Conservation (phyloP, 2,888 invertebrate species). For the Laothoe populi region DNA sequence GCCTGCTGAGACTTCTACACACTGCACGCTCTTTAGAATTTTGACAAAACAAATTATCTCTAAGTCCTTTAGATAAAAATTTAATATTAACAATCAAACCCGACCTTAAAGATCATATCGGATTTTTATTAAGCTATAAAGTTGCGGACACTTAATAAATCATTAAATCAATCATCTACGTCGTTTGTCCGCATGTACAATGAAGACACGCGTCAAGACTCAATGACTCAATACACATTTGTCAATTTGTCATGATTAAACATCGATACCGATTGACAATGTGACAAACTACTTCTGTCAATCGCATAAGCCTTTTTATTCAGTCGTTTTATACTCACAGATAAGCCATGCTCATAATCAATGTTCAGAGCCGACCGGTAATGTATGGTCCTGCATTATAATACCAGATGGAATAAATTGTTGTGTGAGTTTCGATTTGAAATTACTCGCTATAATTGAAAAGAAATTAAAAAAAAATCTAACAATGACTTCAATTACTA, state of each 20-base stretch:
- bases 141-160: slow-evolving; percentile 5
- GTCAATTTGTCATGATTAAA: slow-evolving; percentile 58
- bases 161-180: slow-evolving; percentile 15
- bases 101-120: slow-evolving; percentile 3
- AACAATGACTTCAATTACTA: neutral
- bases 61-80: too few relatives aligned
- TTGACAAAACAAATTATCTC: too few relatives aligned
- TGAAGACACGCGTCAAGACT: slow-evolving; percentile 14
- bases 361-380: neutral
- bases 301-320: slow-evolving; percentile 6
- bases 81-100: neutral
- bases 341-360: neutral
- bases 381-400: neutral
- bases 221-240: slow-evolving; percentile 30
- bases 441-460: too few relatives aligned
- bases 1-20: too few relatives aligned
- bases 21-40: too few relatives aligned
- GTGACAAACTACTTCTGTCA: slow-evolving; percentile 21
- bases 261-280: slow-evolving; percentile 53
- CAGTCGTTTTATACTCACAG: neutral
- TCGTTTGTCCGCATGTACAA: neutral
- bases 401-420: neutral
- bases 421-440: too few relatives aligned
- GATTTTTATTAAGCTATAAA: neutral
- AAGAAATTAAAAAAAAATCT: neutral